Conservation (phyloP, 2,888 invertebrate species). For the Iselma pallidipennis region DNA sequence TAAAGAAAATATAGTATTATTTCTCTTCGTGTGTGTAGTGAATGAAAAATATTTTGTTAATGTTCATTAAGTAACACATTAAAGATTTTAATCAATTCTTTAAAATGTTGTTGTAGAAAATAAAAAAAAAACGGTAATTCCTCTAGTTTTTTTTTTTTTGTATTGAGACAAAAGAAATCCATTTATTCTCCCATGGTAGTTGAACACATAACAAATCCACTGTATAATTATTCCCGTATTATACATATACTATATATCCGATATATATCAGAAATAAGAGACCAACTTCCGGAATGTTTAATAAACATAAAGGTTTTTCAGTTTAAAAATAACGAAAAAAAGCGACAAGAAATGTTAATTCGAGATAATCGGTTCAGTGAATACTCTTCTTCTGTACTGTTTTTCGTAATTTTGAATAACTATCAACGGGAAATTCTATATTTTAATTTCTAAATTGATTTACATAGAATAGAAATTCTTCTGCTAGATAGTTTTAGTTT, state of each 20-base stretch:
- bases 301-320: background rate
- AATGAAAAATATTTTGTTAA: no score
- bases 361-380: constrained; percentile 25
- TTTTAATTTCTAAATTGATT: constrained; percentile 37
- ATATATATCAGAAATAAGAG: constrained; percentile 2
- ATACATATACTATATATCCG: background rate
- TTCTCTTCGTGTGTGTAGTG: no score
- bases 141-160: background rate
- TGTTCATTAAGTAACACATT: background rate
- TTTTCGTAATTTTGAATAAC: no score
- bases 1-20: no score
- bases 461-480: constrained; percentile 40
- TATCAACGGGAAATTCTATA: background rate
- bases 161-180: background rate
- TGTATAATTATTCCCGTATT: constrained; percentile 15
- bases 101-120: background rate
- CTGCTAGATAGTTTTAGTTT: no score
- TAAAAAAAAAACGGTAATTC: background rate
- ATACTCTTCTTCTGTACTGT: background rate
- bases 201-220: constrained; percentile 9
- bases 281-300: constrained; percentile 16
- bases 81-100: background rate
- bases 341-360: constrained; percentile 25
- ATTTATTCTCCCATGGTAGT: background rate
- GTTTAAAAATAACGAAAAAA: constrained; percentile 1